Base-by-base conservation (phyloP, 2,888 invertebrate species). In the Chloroclystis v-ata region DNA sequence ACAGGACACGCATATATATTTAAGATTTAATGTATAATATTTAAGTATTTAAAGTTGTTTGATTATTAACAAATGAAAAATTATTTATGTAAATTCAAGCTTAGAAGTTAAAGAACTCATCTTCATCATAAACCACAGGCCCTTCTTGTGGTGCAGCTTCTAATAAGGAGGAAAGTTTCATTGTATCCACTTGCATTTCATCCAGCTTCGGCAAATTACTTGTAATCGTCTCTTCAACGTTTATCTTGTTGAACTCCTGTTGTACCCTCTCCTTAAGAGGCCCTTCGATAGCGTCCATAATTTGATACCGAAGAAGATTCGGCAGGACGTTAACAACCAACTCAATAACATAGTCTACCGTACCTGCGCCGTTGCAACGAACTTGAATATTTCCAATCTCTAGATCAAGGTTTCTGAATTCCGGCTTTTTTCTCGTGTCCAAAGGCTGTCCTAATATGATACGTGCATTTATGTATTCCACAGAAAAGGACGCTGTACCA, bases 341-440 rank as follows among this genome's bases (percentile, higher is more conserved):
- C 78, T 97, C 97, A 50, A 96, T 84, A 0, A 93, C 69, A 67
- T 96, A 96, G 78, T 97, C 97, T 10, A 94, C 56, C 0, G 95
- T 95, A n/a, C 97, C 96, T 0, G 95, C 93, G 0, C 97, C 97
- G 60, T 95, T 91, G 61, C 94, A 93, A 13, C 95, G 89, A 11
- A 95, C 90, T 76, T 95, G 95, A 58, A 96, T 94, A 68, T 96
- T 95, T 2, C 95, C 95, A 54, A 95, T 74, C 72, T 95, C 94
- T 41, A 96, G 82, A 67, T 95, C 92, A 26, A 96, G 82, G 57
- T 93, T 92, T 60, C 92, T 92, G 30, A 96, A 89, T 53, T 89
- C 80, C 0, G 95, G 93, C 12, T 90, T 90, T 52, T 94, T 89
- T 48, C 94, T 89, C 0, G 94, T 93, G 67, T 96, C 95, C 58